phyloP scores from a whole-genome alignment of 2,797 vertebrate genomes.

The Thamnophis elegans region DNA sequence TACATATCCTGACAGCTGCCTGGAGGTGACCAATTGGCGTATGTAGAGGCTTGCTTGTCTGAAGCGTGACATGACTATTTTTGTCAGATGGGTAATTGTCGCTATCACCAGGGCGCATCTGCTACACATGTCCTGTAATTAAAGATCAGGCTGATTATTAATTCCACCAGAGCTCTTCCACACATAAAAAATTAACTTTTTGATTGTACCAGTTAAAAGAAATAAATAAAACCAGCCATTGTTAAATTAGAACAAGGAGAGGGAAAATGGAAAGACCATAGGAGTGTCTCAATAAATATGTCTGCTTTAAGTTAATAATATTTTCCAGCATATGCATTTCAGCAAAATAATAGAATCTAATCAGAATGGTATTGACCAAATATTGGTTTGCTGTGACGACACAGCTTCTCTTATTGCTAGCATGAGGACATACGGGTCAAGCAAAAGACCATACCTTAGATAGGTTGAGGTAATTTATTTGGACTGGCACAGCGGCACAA shows the following conservation, averaged over 20 bases:
- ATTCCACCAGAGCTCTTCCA: conserved; percentile 11
- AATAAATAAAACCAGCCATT: neutral
- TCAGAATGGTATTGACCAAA: neutral
- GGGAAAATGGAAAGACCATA: neutral
- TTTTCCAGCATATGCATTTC: neutral
- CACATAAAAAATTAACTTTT: neutral
- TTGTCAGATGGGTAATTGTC: conserved; percentile 40
- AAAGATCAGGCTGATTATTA: conserved; percentile 37
- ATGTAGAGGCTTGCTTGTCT: conserved; percentile 18
- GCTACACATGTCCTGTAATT: conserved; percentile 18
- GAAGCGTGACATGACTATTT: conserved; percentile 44
- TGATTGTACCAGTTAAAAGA: neutral
- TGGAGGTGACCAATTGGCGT: neutral
- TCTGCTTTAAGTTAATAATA: neutral
- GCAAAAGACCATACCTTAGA: neutral
- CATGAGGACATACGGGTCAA: neutral
- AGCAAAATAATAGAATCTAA: neutral
- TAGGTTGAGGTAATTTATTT: neutral
- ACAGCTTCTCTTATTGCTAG: neutral
- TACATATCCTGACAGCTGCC: conserved; percentile 24
- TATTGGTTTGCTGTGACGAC: neutral
- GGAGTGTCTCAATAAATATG: neutral
- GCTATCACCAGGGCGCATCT: neutral
- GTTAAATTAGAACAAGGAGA: neutral
- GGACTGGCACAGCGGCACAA: too few species aligned